Base-by-base conservation (phyloP, 1,140 invertebrate genomes). In the Aleiodes sp. region DNA sequence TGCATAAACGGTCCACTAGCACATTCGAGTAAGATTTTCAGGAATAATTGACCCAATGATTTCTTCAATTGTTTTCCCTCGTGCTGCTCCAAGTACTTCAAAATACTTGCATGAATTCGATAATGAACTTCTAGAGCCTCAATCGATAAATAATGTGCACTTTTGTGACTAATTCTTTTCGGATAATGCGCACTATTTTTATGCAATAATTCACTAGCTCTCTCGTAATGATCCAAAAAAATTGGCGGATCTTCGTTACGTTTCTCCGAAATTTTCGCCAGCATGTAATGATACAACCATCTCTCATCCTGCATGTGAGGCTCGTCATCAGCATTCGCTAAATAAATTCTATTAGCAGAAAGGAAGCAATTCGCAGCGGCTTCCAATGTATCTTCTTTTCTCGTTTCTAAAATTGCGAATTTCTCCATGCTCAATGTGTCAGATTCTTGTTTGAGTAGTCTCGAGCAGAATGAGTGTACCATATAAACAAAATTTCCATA, bases 271-370 rank as follows among this genome's bases (percentile, higher is more conserved):
- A 97, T 92, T 89, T 98, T 98, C 0, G 94, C 96, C 19, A 97
- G 86, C 93, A 98, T 96, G 77, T 97, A 98, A 78, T 95, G 93
- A 77, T 94, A 91, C 10, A 97, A 85, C 96, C 96, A 98, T 52
- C 90, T 85, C 78, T 96, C 94, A 77, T 95, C 93, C 31, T 90
- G 88, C 61, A 89, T 87, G 78, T 88, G 78, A 61, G 73, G 65
- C 6, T 71, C 68, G 57, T 88, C 83, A 6, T 82, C 80, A 9
- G 74, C 73, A 16, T 69, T 76, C 31, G 77, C 76, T 61, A 88
- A 87, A 35, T 88, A 87, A 68, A 90, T 88, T 75, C 87, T 87
- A 76, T 91, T 88, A 1, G 94, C 93, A 39, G 89, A 89, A 16
- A 87, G 88, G 77, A 96, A 98, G 85, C 94, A 96, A 70, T 91